phyloP scores from a whole-genome alignment of 2,888 invertebrate species.

The Eristalis tenax region DNA sequence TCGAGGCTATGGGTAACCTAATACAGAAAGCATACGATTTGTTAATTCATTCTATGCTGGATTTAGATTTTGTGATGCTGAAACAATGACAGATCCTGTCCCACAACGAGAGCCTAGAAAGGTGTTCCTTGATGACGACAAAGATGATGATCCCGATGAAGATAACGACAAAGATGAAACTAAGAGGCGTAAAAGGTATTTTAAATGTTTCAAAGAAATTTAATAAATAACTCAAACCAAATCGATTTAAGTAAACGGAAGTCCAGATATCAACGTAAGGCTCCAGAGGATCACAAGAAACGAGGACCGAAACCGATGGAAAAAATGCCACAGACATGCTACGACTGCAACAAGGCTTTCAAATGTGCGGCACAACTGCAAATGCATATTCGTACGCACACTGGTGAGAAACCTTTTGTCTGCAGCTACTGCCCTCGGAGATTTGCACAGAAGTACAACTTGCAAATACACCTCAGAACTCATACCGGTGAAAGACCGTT shows the following conservation, averaged over 20 bases:
- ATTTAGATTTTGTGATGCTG: conserved; percentile 82
- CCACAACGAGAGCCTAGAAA: conserved; percentile 66
- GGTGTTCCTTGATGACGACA: conserved; percentile 72
- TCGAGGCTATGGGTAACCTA: conserved; percentile 75
- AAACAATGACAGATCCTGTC: conserved; percentile 82
- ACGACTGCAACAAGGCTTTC: conserved; percentile 84
- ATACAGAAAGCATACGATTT: background rate
- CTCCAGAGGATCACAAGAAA: conserved; percentile 83
- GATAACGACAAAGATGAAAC: conserved; percentile 72
- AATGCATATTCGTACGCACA: conserved; percentile 85
- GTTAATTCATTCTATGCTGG: conserved; percentile 37
- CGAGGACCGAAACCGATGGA: conserved; percentile 85
- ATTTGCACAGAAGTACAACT: conserved; percentile 85
- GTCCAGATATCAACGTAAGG: conserved; percentile 83
- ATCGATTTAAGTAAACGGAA: conserved; percentile 75
- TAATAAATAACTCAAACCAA: background rate
- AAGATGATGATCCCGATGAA: conserved; percentile 72
- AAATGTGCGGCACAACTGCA: conserved; percentile 85
- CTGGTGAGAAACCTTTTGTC: conserved; percentile 84
- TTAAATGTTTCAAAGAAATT: background rate
- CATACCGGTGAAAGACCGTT: conserved; percentile 85
- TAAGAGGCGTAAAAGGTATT: conserved; percentile 73
- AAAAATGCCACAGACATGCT: conserved; percentile 83
- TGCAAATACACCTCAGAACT: conserved; percentile 84
- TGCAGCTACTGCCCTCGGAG: conserved; percentile 84